These are phyloP conservation scores for Fregata magnificens DNA, from an alignment of 2,113 vertebrate species.

Conservation along the genomic window DNA sequence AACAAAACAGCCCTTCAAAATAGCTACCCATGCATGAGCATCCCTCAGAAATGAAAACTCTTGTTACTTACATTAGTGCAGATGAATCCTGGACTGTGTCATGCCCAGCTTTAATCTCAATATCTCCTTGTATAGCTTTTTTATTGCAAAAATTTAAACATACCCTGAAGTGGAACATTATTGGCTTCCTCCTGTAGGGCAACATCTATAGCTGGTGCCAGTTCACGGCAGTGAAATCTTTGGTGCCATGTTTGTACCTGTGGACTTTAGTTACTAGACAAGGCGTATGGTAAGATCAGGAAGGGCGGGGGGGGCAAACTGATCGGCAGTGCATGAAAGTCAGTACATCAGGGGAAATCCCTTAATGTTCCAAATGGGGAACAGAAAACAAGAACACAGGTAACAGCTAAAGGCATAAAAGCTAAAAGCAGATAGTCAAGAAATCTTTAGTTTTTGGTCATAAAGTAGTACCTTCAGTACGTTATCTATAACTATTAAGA, in stretches of 20 bases:
- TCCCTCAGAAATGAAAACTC: background rate
- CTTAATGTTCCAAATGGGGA: conserved; percentile 2
- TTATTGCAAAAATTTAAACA: background rate
- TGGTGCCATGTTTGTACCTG: background rate
- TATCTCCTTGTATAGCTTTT: background rate
- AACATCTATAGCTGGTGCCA: background rate
- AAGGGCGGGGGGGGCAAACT: background rate
- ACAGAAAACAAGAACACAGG: background rate
- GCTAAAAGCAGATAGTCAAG: conserved; percentile 10
- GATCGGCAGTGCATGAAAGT: background rate
- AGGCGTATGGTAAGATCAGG: background rate
- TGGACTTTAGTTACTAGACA: background rate
- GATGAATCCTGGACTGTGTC: background rate
- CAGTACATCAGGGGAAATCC: background rate
- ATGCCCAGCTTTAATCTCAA: background rate
- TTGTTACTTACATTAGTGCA: background rate
- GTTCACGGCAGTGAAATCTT: background rate
- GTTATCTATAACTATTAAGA: background rate
- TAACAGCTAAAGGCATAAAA: conserved; percentile 3
- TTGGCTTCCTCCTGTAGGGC: background rate
- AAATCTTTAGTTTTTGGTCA: background rate
- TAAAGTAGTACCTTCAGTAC: background rate
- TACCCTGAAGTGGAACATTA: background rate
- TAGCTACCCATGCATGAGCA: background rate
- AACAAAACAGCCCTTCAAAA: background rate